Base-by-base conservation (phyloP, 92 coral and sea anemone species). In the Epizoanthus rinbou region DNA sequence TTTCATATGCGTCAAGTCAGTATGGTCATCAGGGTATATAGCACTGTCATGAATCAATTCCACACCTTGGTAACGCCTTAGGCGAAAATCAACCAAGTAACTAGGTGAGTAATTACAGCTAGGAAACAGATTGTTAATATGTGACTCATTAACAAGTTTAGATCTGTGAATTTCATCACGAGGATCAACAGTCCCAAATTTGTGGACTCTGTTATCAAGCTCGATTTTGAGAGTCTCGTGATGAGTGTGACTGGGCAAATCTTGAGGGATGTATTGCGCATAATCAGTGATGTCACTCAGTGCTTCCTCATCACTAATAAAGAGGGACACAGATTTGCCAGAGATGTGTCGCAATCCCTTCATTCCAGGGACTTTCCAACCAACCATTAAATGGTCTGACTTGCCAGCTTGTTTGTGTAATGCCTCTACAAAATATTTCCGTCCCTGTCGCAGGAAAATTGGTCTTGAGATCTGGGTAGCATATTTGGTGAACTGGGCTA, bases 61-160 rank as follows among this genome's bases (percentile, higher is more conserved):
- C 47, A 97, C 99, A 33, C 99, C 99, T 56, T 97, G 97, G 84
- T 91, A 97, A 16, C 99, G 89, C 67, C 83, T 84, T 28, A 97
- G 74, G 4, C 83, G 80, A 60, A 97, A 97, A 81, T 97, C 91
- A 64, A 94, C 98, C 37, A 89, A 35, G 80, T 97, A 97, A 76
- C 99, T 97, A 2, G 99, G 99, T 14, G 69, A 60, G 67, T 97
- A 97, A 2, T 79, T 73, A 82, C 99, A 97, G 17, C 81, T 71
- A 2, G 83, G 93, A 70, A 91, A 87, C 35, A 94, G 23, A 52
- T 76, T 73, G 1, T 28, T 76, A 22, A 91, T 82, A 67, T 78
- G 87, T n/a, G 74, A 68, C 76, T 74, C 82, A 59, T 85, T 73
- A 10, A 87, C 78, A 25, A 89, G 64, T 31, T 75, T 82, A 10